These are phyloP conservation scores for Calephelis perditalis DNA, from an alignment of 2,888 invertebrate genomes.

Conservation along the genomic window DNA sequence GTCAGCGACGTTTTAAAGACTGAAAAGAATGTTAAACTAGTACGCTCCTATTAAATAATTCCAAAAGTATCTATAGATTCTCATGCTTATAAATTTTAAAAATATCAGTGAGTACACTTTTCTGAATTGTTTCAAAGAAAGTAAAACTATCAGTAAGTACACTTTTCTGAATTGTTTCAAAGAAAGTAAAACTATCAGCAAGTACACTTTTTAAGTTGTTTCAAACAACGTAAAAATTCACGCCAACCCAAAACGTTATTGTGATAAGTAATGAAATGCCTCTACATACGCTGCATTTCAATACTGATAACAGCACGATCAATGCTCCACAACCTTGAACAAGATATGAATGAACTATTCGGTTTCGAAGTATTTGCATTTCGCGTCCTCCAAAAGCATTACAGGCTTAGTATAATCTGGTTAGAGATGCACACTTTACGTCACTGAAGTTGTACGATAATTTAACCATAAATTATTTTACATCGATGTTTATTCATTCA, in stretches of 20 bases:
- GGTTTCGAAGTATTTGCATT: constrained; percentile 37
- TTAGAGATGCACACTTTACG: constrained; percentile 61
- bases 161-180: no score
- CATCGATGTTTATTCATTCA: constrained; percentile 23
- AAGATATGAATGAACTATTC: constrained; percentile 40
- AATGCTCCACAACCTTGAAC: constrained; percentile 39
- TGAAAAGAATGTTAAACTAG: no score
- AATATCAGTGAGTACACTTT: no score
- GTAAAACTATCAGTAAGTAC: no score
- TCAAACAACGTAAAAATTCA: no score
- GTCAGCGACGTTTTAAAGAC: no score
- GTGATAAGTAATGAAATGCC: constrained; percentile 3
- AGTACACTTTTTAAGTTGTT: no score
- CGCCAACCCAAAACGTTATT: neutral
- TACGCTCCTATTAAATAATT: no score
- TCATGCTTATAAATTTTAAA: no score
- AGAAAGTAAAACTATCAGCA: no score
- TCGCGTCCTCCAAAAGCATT: constrained; percentile 44
- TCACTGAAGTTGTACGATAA: constrained; percentile 61
- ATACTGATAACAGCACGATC: constrained; percentile 44
- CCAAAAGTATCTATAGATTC: no score
- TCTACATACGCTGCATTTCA: constrained; percentile 11
- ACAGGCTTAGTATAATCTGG: constrained; percentile 66
- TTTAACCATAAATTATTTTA: constrained; percentile 51
- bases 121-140: no score